A percentile compares a stretch with the other conserved stretches of the same genome.
Evolutionary conservation across 2,888 invertebrate species (phyloP).

Genomic region (Galerucella nymphaeae): DNA sequence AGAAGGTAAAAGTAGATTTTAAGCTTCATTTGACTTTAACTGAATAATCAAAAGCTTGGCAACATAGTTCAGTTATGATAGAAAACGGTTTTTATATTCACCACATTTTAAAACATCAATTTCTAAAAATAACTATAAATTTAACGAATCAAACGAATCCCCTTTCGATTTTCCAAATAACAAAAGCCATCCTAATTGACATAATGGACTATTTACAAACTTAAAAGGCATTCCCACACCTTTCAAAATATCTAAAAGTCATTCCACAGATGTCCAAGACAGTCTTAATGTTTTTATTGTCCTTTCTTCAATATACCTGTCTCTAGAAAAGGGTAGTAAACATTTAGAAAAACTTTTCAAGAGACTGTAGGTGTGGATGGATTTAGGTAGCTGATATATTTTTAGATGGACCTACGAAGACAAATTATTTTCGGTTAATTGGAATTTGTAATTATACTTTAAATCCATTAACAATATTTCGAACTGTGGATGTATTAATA

Average conservation of each 20-base stretch:
- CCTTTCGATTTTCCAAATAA: neutral
- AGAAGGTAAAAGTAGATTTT: no score
- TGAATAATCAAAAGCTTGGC: no score
- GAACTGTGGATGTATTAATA: no score
- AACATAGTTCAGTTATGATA: no score
- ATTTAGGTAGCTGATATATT: neutral
- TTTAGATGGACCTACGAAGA: neutral
- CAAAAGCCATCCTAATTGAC: neutral
- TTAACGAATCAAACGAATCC: neutral
- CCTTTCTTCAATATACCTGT: slow-evolving; percentile 5
- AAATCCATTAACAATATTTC: no score
- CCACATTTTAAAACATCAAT: no score
- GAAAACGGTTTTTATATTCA: no score
- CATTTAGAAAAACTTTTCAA: neutral
- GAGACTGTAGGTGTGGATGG: neutral
- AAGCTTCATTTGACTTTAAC: no score
- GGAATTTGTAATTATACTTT: no score
- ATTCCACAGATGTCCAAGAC: slow-evolving; percentile 29
- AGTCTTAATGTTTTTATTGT: slow-evolving; percentile 26
- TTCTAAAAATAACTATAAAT: no score
- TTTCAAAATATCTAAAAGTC: slow-evolving; percentile 21
- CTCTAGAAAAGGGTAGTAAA: neutral
- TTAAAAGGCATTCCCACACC: slow-evolving; percentile 22
- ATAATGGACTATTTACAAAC: slow-evolving; percentile 1
- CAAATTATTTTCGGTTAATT: neutral